Evolutionary conservation across 1,140 invertebrate species (phyloP).

Genomic region (Marisa cornuarietis): DNA sequence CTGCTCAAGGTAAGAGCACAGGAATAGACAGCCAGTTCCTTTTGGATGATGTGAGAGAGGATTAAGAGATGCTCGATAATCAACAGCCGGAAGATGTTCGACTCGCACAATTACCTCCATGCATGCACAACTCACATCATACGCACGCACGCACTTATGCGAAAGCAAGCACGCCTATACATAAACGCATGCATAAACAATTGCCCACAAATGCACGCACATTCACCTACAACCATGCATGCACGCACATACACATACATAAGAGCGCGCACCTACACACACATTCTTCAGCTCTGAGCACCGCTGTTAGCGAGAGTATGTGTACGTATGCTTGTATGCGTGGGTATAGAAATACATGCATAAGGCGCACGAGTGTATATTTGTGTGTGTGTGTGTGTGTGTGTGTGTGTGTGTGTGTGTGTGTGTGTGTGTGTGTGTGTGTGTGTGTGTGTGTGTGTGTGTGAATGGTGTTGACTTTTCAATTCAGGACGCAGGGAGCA

Average conservation of each 20-base stretch:
- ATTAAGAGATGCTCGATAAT: no score
- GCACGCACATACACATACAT: not conserved
- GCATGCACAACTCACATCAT: no score
- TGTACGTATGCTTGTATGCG: not conserved
- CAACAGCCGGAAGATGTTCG: no score
- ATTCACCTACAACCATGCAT: not conserved
- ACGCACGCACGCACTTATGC: no score
- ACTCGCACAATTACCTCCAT: no score
- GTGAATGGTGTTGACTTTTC: not conserved
- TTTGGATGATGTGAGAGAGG: no score
- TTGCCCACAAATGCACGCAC: not conserved
- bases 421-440: conserved; percentile 1
- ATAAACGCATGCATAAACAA: not conserved
- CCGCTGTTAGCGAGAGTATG: not conserved
- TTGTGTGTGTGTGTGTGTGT: not conserved
- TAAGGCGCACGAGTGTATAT: no score
- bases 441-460: not conserved
- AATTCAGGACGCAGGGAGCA: no score
- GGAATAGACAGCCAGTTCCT: no score
- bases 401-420: conserved; percentile 1
- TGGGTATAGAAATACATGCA: not conserved
- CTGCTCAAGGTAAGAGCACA: no score
- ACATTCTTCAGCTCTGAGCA: not conserved
- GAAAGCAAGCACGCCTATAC: not conserved
- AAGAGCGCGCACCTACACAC: not conserved